Evolutionary conservation across 2,113 vertebrate species (phyloP).

Genomic region (Carlito syrichta): DNA sequence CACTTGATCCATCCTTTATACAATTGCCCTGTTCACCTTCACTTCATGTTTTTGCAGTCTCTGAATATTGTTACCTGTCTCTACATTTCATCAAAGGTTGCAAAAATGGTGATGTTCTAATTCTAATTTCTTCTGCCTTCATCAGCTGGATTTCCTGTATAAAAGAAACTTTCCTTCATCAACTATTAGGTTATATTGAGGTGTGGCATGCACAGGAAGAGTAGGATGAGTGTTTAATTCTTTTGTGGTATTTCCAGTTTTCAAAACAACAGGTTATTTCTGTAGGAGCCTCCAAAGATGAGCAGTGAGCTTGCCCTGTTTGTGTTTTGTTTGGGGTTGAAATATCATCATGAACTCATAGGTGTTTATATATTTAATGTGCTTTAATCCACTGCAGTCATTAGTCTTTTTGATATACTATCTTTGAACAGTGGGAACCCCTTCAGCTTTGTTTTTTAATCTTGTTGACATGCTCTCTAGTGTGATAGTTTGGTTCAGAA

Average conservation of each 20-base stretch:
- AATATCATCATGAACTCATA: not conserved
- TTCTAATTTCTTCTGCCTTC: not conserved
- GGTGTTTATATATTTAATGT: no score
- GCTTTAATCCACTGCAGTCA: not conserved
- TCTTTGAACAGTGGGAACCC: no score
- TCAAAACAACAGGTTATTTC: not conserved
- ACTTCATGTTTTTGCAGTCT: not conserved
- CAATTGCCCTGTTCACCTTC: not conserved
- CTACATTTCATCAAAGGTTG: not conserved
- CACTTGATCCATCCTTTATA: not conserved
- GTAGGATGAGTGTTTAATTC: not conserved
- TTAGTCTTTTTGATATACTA: not conserved
- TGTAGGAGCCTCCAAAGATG: not conserved
- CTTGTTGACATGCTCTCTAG: not conserved
- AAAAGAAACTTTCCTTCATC: not conserved
- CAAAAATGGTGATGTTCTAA: not conserved
- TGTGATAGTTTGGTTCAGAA: not conserved
- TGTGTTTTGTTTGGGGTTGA: not conserved
- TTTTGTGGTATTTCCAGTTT: not conserved
- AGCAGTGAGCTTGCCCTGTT: not conserved
- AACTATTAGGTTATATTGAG: not conserved
- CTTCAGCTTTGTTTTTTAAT: not conserved
- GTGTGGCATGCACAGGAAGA: not conserved
- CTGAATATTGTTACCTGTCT: not conserved
- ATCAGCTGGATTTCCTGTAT: not conserved